Evolutionary conservation across 2,888 invertebrate genomes (phyloP).

Genomic region (Liopterus haemorrhoidalis): DNA sequence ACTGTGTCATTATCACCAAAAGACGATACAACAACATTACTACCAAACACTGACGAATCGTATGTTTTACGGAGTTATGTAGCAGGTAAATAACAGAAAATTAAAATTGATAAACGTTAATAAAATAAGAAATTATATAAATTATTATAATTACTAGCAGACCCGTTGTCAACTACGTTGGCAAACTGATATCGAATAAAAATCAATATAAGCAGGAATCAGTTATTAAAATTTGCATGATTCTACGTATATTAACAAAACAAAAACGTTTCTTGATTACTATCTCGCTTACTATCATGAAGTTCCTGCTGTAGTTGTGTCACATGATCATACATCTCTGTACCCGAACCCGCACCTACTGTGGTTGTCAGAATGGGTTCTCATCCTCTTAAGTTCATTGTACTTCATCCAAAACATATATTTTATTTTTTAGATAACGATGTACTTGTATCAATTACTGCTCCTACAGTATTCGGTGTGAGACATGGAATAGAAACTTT

Average conservation of each 20-base stretch:
- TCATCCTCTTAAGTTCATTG: too few species aligned
- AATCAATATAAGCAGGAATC: too few species aligned
- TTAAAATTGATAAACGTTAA: neutral
- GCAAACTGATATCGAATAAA: too few species aligned
- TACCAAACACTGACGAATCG: slow-evolving; percentile 65
- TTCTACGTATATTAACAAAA: too few species aligned
- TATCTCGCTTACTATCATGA: neutral
- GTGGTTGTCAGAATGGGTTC: too few species aligned
- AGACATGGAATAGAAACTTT: slow-evolving; percentile 73
- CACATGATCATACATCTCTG: too few species aligned
- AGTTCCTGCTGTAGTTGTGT: neutral
- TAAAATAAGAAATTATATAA: too few species aligned
- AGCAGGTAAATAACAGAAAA: slow-evolving; percentile 45
- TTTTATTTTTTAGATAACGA: slow-evolving; percentile 43
- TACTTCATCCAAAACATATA: neutral
- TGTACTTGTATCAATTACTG: slow-evolving; percentile 52
- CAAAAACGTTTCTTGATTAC: too few species aligned
- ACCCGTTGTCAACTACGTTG: too few species aligned
- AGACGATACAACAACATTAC: slow-evolving; percentile 48
- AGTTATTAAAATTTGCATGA: too few species aligned
- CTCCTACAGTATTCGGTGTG: slow-evolving; percentile 63
- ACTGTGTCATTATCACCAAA: slow-evolving; percentile 53
- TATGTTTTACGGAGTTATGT: slow-evolving; percentile 57
- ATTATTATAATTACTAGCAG: too few species aligned
- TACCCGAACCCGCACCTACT: too few species aligned